phyloP scores from a whole-genome alignment of 2,888 invertebrate genomes.

The Dysmachus trigonus region DNA sequence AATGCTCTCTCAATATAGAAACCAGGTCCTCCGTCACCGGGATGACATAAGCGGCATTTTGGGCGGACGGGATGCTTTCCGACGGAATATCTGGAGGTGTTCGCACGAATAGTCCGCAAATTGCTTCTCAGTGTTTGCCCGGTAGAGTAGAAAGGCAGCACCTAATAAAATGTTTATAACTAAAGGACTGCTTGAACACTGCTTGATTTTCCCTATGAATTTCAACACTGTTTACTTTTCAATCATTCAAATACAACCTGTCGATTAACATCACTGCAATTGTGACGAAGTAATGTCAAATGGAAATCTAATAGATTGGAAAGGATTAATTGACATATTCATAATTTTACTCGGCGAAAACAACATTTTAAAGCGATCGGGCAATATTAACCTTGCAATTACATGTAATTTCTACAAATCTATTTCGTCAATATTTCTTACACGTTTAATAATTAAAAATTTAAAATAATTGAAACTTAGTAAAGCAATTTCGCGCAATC shows the following conservation, averaged over 20 bases:
- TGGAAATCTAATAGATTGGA: not conserved
- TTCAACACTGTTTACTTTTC: not conserved
- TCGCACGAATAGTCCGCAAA: not conserved
- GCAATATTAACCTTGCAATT: too few relatives aligned
- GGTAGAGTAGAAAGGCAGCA: not conserved
- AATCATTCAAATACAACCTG: not conserved
- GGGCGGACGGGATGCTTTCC: not conserved
- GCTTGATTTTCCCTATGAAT: not conserved
- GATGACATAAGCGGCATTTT: conserved; percentile 16
- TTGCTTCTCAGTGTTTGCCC: not conserved
- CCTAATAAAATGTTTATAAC: not conserved
- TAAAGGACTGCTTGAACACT: not conserved
- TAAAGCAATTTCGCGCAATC: too few relatives aligned
- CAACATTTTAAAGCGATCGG: too few relatives aligned
- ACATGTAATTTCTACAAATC: too few relatives aligned
- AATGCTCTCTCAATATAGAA: conserved; percentile 34
- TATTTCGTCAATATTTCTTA: too few relatives aligned
- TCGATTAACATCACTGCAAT: not conserved
- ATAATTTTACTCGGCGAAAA: not conserved
- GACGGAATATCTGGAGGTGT: not conserved
- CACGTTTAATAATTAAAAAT: too few relatives aligned
- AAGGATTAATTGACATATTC: not conserved
- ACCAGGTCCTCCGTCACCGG: not conserved
- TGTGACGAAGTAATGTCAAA: not conserved
- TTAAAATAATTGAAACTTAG: too few relatives aligned